Evolutionary conservation across 2,797 vertebrate genomes (phyloP).

Genomic region (Macropodus opercularis): DNA sequence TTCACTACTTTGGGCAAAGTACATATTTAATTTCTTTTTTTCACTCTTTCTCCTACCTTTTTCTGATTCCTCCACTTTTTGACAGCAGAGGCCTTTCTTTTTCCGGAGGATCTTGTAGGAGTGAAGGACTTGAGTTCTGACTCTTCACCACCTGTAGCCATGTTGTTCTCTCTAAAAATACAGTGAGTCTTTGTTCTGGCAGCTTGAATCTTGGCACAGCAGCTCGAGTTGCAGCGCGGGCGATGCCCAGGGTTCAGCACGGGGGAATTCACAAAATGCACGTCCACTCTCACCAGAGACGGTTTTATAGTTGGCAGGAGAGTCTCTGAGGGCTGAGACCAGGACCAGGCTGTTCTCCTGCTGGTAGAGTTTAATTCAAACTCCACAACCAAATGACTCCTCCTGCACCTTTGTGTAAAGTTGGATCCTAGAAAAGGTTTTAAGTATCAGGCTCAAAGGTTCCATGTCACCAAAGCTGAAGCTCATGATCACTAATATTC

Average conservation of each 20-base stretch:
- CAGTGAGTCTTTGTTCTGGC: slow-evolving; percentile 54
- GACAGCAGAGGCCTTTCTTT: slow-evolving; percentile 65
- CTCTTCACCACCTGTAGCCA: slow-evolving; percentile 73
- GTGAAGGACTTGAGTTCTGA: slow-evolving; percentile 64
- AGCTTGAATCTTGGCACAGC: slow-evolving; percentile 65
- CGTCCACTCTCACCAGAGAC: slow-evolving; percentile 43
- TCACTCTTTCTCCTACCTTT: slow-evolving; percentile 43
- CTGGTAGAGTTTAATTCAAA: not conserved
- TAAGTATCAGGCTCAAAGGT: no score
- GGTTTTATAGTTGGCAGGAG: slow-evolving; percentile 2
- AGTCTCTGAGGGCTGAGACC: slow-evolving; percentile 28
- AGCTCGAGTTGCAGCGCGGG: slow-evolving; percentile 37
- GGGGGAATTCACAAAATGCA: slow-evolving; percentile 43
- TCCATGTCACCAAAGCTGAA: no score
- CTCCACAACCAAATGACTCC: not conserved
- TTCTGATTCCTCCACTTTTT: slow-evolving; percentile 46
- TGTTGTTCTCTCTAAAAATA: slow-evolving; percentile 67
- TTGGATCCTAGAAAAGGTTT: no score
- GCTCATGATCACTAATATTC: no score
- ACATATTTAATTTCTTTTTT: slow-evolving; percentile 50
- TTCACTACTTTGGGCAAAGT: slow-evolving; percentile 58
- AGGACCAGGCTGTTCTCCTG: slow-evolving; percentile 11
- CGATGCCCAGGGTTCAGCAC: slow-evolving; percentile 53
- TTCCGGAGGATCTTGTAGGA: slow-evolving; percentile 70
- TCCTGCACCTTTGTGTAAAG: not conserved